Conservation (phyloP, 2,113 vertebrate genomes). For the Mus musculus region DNA sequence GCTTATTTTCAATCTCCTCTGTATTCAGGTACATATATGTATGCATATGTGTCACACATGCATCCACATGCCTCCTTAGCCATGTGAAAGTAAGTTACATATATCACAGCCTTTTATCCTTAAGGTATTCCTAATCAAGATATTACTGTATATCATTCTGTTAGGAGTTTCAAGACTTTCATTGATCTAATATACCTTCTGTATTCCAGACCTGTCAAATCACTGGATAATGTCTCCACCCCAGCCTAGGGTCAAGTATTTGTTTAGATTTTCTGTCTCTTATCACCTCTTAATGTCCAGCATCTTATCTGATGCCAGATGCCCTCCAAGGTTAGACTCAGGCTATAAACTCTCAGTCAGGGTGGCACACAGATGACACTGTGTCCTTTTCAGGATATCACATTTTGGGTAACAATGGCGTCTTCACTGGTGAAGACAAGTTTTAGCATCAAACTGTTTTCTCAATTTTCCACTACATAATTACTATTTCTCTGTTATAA, state of each 20-base stretch:
- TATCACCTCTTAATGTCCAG: background rate
- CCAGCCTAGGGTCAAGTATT: background rate
- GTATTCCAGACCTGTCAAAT: background rate
- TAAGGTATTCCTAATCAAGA: constrained; percentile 24
- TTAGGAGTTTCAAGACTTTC: background rate
- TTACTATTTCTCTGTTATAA: constrained; percentile 57
- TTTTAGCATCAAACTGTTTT: constrained; percentile 28
- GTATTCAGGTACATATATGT: background rate
- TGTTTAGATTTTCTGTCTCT: background rate
- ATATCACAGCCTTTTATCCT: background rate
- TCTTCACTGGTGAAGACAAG: constrained; percentile 5
- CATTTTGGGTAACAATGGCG: background rate
- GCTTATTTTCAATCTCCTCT: background rate
- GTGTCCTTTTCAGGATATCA: background rate
- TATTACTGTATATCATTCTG: constrained; percentile 20
- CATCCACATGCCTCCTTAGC: background rate
- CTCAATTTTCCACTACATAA: constrained; percentile 52
- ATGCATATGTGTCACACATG: background rate
- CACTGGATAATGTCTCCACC: background rate
- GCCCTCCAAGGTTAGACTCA: background rate
- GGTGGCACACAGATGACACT: background rate
- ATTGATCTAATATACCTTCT: background rate
- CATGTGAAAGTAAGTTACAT: constrained; percentile 22
- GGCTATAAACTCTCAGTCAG: background rate
- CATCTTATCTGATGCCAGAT: background rate